Evolutionary conservation across 1,140 invertebrate genomes (phyloP).

Genomic region (Caenorhabditis elegans): WBcel235 BX284603.4:11719001-11719500

Average conservation of each 20-base stretch:
- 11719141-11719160: neutral
- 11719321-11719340: neutral
- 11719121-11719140: neutral
- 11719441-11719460: neutral
- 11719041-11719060: slow-evolving; percentile 38
- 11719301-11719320: neutral
- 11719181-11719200: slow-evolving; percentile 31
- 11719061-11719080: neutral
- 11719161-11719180: slow-evolving; percentile 34
- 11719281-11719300: neutral
- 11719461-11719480: neutral
- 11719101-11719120: slow-evolving; percentile 27
- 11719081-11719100: neutral
- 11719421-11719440: slow-evolving; percentile 8
- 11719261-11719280: slow-evolving; percentile 39
- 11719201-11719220: neutral
- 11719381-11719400: neutral
- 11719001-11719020: slow-evolving; percentile 42
- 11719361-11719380: neutral
- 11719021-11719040: slow-evolving; percentile 48
- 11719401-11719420: neutral
- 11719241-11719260: slow-evolving; percentile 23
- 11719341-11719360: neutral
- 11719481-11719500: neutral
- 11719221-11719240: neutral